Evolutionary conservation across 2,113 vertebrate genomes (phyloP).

Genomic region (Pardalotus punctatus): DNA sequence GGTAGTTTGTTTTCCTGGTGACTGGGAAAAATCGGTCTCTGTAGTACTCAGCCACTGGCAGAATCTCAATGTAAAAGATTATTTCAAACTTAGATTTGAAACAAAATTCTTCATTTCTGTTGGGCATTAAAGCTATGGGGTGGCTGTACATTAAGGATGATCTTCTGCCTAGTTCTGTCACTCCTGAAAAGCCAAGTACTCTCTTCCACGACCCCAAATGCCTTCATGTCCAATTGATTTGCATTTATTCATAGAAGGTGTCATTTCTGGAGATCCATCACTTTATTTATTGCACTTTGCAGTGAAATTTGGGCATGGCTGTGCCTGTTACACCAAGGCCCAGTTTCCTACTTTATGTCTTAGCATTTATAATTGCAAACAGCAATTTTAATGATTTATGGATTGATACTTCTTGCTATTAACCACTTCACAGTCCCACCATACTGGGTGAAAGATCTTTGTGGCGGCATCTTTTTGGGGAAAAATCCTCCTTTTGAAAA

Average conservation of each 20-base stretch:
- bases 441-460: neutral
- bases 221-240: neutral
- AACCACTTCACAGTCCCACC: neutral
- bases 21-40: neutral
- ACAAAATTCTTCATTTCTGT: neutral
- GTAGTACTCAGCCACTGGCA: neutral
- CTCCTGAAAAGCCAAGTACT: neutral
- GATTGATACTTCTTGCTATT: neutral
- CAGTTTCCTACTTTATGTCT: neutral
- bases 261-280: neutral
- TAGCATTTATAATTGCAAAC: neutral
- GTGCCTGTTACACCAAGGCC: neutral
- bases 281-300: neutral
- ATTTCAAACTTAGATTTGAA: neutral
- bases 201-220: neutral
- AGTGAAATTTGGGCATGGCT: neutral
- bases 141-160: neutral
- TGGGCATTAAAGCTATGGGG: neutral
- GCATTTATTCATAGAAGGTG: neutral
- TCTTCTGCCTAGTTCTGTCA: neutral
- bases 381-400: neutral
- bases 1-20: neutral
- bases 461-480: no score
- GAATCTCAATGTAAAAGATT: constrained; percentile 9
- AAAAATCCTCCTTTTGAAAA: neutral